Conservation (phyloP, 2,113 vertebrate genomes). For the Lipotes vexillifer region DNA sequence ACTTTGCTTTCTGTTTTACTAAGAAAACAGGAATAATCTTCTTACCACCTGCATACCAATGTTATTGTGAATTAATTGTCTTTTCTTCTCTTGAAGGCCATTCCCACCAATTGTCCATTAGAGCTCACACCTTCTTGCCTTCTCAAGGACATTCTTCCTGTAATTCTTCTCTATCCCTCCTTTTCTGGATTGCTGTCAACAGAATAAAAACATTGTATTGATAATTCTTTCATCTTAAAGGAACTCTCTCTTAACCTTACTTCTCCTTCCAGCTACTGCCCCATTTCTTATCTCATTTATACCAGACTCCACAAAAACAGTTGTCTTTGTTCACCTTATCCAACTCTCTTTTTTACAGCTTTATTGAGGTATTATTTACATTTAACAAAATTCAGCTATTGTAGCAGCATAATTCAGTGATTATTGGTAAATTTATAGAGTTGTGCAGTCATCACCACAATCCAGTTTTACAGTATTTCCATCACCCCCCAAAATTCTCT, state of each 20-base stretch:
- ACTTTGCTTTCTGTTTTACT: constrained; percentile 3
- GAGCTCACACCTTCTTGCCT: background rate
- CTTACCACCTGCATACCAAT: background rate
- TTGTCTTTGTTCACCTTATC: background rate
- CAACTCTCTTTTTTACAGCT: background rate
- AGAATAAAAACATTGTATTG: background rate
- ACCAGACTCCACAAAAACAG: background rate
- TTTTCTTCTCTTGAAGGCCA: background rate
- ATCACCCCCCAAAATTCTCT: background rate
- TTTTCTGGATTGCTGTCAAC: background rate
- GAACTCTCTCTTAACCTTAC: background rate
- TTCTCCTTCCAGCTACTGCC: background rate
- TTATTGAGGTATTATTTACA: background rate
- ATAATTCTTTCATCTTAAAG: constrained; percentile 1
- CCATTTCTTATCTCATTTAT: background rate
- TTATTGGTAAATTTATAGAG: background rate
- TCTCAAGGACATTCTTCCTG: background rate
- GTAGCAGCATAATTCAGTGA: background rate
- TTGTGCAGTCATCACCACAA: background rate
- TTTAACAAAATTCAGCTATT: background rate
- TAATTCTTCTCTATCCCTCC: background rate
- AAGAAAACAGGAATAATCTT: constrained; percentile 12
- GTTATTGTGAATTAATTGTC: background rate
- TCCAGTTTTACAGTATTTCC: background rate
- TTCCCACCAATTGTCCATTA: background rate